Base-by-base conservation (phyloP, 1,140 invertebrate genomes). In the Ectropis grisescens region DNA sequence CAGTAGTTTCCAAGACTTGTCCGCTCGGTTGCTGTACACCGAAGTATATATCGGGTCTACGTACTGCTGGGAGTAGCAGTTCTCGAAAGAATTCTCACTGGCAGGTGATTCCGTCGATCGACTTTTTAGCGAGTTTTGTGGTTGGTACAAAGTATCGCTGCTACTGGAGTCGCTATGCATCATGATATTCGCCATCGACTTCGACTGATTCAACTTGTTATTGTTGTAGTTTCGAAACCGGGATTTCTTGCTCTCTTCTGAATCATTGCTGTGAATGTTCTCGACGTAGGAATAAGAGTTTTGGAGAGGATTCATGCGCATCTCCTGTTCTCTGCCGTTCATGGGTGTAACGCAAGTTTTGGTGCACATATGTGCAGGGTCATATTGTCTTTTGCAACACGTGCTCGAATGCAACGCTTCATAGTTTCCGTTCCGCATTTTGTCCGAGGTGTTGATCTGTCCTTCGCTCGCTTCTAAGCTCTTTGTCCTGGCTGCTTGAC, bases 401-500 rank as follows among this genome's bases (percentile, higher is more conserved):
- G 59, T 59, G 41, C 68, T 72, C 0, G 56, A 53, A n/a, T 67
- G 45, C 34, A 57, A 70, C 11, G 64, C 41, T 34, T 80, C 76
- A 45, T 76, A 72, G 33, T 60, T 75, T 7, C 56, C 57, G 37
- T 68, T 75, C 23, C 67, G 70, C 28, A 42, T 26, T 53, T 59
- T 66, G n/a, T 75, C 71, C 9, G 35, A 16, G 16, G 36, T 55
- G 33, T 59, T 62, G 27, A 39, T 43, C n/a, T 67, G 61, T 12
- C 52, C 57, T 29, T 75, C 74, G 36, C 47, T 70, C 9, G 72
- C 72, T 44, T 83, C 81, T 39, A 83, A 67, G 50, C 81, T 83
- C 35, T 83, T 83, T n/a, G 81, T 83, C 58, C 81, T 76, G 48
- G 81, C 79, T 58, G 81, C 81, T 80, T 83, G 81, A 74, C 81